Percentiles rank a stretch among this genome's conserved stretches.
These are phyloP conservation scores for Trichomalopsis sarcophagae DNA, from an alignment of 1,140 invertebrate species.

Conservation along the genomic window DNA sequence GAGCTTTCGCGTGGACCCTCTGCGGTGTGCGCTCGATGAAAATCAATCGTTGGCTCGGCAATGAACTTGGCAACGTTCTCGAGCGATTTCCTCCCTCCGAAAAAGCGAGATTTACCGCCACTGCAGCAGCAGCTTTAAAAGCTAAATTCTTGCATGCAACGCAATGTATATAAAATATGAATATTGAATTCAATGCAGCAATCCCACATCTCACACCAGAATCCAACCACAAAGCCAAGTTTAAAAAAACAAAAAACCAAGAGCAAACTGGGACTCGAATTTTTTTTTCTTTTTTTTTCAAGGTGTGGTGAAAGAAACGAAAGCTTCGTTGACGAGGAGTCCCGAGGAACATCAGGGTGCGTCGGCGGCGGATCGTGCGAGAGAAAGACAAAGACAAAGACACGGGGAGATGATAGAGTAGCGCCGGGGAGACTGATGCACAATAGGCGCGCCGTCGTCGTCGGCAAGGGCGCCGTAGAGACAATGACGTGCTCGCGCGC, in stretches of 20 bases:
- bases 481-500: background rate
- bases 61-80: too few relatives aligned
- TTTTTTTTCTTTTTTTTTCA: slow-evolving; percentile 54
- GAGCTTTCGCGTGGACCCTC: too few relatives aligned
- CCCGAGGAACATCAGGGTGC: slow-evolving; percentile 34
- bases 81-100: too few relatives aligned
- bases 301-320: slow-evolving; percentile 40
- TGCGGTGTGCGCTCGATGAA: too few relatives aligned
- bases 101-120: too few relatives aligned
- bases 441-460: slow-evolving; percentile 30
- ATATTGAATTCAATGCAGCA: too few relatives aligned
- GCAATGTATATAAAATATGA: too few relatives aligned
- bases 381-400: slow-evolving; percentile 41
- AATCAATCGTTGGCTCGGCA: too few relatives aligned
- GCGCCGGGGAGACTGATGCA: slow-evolving; percentile 9
- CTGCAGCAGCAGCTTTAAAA: too few relatives aligned
- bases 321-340: slow-evolving; percentile 28
- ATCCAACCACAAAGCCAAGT: background rate
- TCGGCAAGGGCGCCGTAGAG: slow-evolving; percentile 36
- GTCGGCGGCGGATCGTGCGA: background rate
- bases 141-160: too few relatives aligned
- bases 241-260: background rate
- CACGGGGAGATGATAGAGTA: slow-evolving; percentile 16
- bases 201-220: too few relatives aligned
- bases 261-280: slow-evolving; percentile 35